phyloP scores from a whole-genome alignment of 2,797 vertebrate species.

The Spea hammondii region DNA sequence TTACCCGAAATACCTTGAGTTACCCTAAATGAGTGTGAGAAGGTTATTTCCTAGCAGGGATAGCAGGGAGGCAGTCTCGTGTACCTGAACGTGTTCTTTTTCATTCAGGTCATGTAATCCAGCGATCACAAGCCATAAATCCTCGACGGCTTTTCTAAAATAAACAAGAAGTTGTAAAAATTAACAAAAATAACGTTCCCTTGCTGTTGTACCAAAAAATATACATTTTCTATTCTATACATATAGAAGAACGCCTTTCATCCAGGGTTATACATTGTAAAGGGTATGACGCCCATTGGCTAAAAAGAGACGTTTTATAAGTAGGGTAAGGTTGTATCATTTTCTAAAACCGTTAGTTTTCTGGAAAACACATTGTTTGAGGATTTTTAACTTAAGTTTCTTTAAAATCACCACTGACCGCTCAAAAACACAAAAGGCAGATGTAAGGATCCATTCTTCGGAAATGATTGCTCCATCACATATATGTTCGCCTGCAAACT shows the following conservation, averaged over 20 bases:
- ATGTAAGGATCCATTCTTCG: conserved; percentile 55
- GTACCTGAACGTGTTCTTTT: conserved; percentile 55
- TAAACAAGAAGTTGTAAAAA: background rate
- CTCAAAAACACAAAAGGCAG: conserved; percentile 55
- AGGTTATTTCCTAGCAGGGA: background rate
- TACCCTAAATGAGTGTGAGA: background rate
- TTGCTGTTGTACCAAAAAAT: too few species aligned
- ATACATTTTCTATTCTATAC: too few species aligned
- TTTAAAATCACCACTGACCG: conserved; percentile 36
- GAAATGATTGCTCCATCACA: conserved; percentile 57
- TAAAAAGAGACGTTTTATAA: too few species aligned
- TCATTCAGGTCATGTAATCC: conserved; percentile 56
- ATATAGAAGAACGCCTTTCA: too few species aligned
- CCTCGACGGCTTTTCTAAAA: conserved; percentile 41
- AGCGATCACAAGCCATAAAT: conserved; percentile 53
- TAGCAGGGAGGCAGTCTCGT: background rate
- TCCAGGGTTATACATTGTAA: too few species aligned
- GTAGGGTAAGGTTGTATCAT: too few species aligned
- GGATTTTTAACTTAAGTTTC: background rate
- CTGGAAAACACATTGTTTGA: too few species aligned
- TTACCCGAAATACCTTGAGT: too few species aligned
- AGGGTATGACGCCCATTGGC: too few species aligned
- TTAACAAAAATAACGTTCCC: background rate
- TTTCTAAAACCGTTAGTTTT: too few species aligned
- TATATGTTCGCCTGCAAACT: conserved; percentile 55